phyloP scores from a whole-genome alignment of 2,888 invertebrate species.

The Cheilosia scutellata region DNA sequence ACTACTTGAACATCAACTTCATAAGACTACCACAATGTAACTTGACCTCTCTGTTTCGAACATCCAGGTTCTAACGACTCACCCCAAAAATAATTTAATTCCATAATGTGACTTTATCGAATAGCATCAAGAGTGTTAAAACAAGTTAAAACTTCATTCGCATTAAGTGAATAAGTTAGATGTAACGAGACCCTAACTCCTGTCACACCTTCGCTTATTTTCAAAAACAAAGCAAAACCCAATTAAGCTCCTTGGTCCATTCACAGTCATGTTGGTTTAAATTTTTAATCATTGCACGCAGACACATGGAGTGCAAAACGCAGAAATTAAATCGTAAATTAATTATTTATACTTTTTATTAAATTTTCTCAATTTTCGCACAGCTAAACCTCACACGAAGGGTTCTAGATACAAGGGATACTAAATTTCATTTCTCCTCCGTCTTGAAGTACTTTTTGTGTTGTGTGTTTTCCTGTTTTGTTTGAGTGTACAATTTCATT shows the following conservation, averaged over 20 bases:
- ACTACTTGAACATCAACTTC: too few species aligned
- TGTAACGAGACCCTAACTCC: slow-evolving; percentile 34
- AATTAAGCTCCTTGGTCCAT: slow-evolving; percentile 47
- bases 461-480: slow-evolving; percentile 24
- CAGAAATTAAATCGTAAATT: slow-evolving; percentile 76
- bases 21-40: too few species aligned
- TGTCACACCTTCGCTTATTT: slow-evolving; percentile 40
- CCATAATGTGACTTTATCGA: slow-evolving; percentile 55
- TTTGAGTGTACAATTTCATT: slow-evolving; percentile 69
- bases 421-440: slow-evolving; percentile 9
- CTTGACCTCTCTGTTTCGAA: too few species aligned
- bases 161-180: slow-evolving; percentile 24
- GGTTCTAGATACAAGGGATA: slow-evolving; percentile 25
- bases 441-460: slow-evolving; percentile 12
- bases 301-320: slow-evolving; percentile 56
- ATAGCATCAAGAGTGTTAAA: slow-evolving; percentile 15
- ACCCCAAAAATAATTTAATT: slow-evolving; percentile 19
- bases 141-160: slow-evolving; percentile 44
- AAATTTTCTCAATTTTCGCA: slow-evolving; percentile 69
- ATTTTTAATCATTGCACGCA: slow-evolving; percentile 69
- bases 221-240: slow-evolving; percentile 45
- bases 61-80: too few species aligned
- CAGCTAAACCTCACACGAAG: not conserved
- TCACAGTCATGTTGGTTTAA: slow-evolving; percentile 31
- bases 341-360: slow-evolving; percentile 75